Conservation (phyloP, 2,113 vertebrate species). For the Stercorarius parasiticus region DNA sequence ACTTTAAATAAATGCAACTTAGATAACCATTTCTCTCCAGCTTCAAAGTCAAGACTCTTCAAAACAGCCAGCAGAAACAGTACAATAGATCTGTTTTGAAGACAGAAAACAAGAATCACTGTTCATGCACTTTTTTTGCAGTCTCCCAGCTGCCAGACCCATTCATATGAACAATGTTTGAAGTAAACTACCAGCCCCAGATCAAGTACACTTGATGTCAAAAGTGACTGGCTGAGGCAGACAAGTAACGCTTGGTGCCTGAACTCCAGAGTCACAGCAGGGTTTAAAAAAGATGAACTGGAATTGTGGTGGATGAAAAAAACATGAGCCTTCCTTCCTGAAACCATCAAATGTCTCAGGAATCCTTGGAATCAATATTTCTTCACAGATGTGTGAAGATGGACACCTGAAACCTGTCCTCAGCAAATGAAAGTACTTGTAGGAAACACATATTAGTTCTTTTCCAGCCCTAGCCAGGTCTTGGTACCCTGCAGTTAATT, state of each 20-base stretch:
- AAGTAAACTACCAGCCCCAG: conserved; percentile 64
- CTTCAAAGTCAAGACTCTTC: conserved; percentile 59
- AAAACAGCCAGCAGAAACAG: conserved; percentile 53
- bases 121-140: conserved; percentile 50
- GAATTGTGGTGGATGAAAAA: conserved; percentile 37
- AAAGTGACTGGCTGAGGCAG: conserved; percentile 51
- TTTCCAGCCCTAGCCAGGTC: neutral
- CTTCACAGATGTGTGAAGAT: neutral
- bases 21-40: conserved; percentile 43
- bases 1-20: neutral
- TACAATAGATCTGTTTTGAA: conserved; percentile 60
- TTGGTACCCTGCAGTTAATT: neutral
- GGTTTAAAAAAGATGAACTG: conserved; percentile 32
- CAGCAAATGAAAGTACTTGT: neutral
- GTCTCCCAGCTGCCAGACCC: conserved; percentile 55
- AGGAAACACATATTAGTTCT: neutral
- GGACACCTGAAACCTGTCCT: neutral
- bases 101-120: conserved; percentile 63
- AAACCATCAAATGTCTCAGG: conserved; percentile 9
- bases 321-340: conserved; percentile 29
- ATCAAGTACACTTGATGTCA: conserved; percentile 65
- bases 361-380: conserved; percentile 10
- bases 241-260: conserved; percentile 25
- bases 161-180: conserved; percentile 57
- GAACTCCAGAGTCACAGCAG: conserved; percentile 44